phyloP scores from a whole-genome alignment of 2,888 invertebrate genomes.

The Rhopalosiphum nymphaeae region DNA sequence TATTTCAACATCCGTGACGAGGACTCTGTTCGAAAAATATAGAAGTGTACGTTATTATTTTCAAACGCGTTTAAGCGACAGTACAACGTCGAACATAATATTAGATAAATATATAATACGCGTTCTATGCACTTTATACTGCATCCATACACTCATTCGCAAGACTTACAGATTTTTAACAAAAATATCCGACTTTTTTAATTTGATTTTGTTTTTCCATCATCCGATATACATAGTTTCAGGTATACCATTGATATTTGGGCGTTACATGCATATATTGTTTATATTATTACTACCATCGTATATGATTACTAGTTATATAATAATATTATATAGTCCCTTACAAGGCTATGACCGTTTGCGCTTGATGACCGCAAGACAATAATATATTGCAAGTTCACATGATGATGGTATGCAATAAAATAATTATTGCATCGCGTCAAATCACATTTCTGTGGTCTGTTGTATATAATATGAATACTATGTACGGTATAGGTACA shows the following conservation, averaged over 20 bases:
- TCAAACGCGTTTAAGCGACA: no score
- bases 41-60: neutral
- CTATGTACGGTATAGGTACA: neutral
- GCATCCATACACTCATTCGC: no score
- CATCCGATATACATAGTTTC: neutral
- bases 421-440: conserved; percentile 2
- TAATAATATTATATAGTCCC: neutral
- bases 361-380: neutral
- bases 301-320: neutral
- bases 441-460: conserved; percentile 29
- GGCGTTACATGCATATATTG: neutral
- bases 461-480: neutral
- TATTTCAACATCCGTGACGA: neutral
- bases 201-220: neutral
- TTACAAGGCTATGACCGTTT: neutral
- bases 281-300: neutral
- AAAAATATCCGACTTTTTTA: neutral
- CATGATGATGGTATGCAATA: neutral
- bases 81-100: no score
- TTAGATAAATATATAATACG: no score
- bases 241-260: neutral
- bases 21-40: neutral
- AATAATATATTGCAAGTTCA: neutral
- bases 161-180: neutral
- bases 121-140: no score